phyloP scores from a whole-genome alignment of 2,888 invertebrate species.

The Ametastegia equiseti region DNA sequence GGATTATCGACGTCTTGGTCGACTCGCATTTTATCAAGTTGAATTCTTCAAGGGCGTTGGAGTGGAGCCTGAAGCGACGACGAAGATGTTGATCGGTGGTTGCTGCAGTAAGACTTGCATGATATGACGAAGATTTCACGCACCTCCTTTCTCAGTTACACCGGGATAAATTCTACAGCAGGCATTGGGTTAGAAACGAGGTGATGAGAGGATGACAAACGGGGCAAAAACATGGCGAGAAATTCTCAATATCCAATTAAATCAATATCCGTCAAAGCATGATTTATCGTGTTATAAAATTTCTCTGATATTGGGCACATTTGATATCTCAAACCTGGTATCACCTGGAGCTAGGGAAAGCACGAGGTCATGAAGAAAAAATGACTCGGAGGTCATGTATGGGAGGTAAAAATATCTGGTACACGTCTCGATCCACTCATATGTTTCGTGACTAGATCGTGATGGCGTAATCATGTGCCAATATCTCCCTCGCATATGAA shows the following conservation, averaged over 20 bases:
- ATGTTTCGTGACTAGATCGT: conserved; percentile 21
- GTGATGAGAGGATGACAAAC: neutral
- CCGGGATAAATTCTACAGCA: neutral
- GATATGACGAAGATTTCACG: conserved; percentile 32
- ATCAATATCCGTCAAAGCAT: neutral
- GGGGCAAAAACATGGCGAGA: conserved; percentile 32
- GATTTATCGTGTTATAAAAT: conserved; percentile 19
- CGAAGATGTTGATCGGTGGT: neutral
- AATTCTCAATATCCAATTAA: conserved; percentile 20
- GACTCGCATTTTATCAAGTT: neutral
- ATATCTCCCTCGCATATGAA: neutral
- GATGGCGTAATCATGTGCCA: neutral
- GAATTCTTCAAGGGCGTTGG: conserved; percentile 15
- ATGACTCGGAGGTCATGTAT: neutral
- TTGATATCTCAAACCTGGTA: too few relatives aligned
- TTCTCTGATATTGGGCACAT: neutral
- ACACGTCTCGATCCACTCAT: neutral
- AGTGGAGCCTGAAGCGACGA: neutral
- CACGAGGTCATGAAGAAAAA: neutral
- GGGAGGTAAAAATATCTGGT: neutral
- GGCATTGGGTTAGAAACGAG: neutral
- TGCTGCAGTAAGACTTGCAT: neutral
- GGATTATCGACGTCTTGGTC: neutral
- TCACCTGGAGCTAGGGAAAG: too few relatives aligned
- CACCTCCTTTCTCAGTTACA: neutral